These are phyloP conservation scores for Sphecodes monilicornis DNA, from an alignment of 2,888 invertebrate species.

Conservation along the genomic window DNA sequence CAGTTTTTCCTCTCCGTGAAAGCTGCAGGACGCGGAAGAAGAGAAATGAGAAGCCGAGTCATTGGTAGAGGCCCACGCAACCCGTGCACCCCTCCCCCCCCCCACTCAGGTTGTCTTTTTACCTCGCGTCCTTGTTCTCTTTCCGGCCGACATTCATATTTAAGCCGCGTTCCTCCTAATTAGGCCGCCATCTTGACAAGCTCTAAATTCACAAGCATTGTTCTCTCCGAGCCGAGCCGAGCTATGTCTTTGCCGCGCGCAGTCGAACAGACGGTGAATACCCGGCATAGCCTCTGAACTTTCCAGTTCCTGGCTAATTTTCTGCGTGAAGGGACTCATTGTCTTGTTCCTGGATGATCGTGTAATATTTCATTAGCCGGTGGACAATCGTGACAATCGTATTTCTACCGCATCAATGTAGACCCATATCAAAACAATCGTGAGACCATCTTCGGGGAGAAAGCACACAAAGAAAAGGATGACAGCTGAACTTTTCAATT, in stretches of 20 bases:
- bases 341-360: neutral
- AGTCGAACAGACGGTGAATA: slow-evolving; percentile 30
- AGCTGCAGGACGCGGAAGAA: slow-evolving; percentile 26
- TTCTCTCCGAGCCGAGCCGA: slow-evolving; percentile 54
- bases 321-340: slow-evolving; percentile 10
- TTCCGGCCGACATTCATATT: slow-evolving; percentile 75
- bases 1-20: slow-evolving; percentile 19
- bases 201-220: slow-evolving; percentile 73
- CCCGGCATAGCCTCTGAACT: slow-evolving; percentile 5
- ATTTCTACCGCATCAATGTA: neutral
- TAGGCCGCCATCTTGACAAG: slow-evolving; percentile 76
- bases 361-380: neutral
- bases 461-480: neutral
- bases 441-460: neutral
- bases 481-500: neutral
- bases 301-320: slow-evolving; percentile 11
- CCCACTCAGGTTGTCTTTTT: slow-evolving; percentile 17
- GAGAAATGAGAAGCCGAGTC: slow-evolving; percentile 32
- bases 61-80: slow-evolving; percentile 42
- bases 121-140: slow-evolving; percentile 9
- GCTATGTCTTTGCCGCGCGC: slow-evolving; percentile 44
- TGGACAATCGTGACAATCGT: neutral
- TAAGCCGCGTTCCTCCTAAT: slow-evolving; percentile 77
- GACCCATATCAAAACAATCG: neutral
- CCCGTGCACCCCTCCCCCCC: neutral